Conservation (phyloP, 2,888 invertebrate genomes). For the Junonia oenone region DNA sequence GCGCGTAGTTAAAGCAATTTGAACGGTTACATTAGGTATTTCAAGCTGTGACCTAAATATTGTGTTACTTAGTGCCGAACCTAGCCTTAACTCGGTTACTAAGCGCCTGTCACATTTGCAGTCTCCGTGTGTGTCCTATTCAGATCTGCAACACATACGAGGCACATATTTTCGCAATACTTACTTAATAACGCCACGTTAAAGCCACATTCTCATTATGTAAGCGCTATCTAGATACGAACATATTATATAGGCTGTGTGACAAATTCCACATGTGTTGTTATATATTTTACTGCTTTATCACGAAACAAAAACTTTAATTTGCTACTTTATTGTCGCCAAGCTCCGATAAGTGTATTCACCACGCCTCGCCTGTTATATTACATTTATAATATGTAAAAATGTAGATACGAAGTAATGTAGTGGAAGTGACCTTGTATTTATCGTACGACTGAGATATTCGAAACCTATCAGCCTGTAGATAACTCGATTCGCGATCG, state of each 20-base stretch:
- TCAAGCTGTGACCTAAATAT: slow-evolving; percentile 43
- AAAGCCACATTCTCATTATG: slow-evolving; percentile 1
- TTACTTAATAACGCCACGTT: neutral
- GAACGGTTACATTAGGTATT: slow-evolving; percentile 40
- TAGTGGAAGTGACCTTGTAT: slow-evolving; percentile 56
- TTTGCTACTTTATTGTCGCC: slow-evolving; percentile 18
- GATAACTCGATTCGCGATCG: slow-evolving; percentile 38
- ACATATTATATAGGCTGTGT: slow-evolving; percentile 1
- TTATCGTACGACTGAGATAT: slow-evolving; percentile 53
- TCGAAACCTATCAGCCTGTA: slow-evolving; percentile 41
- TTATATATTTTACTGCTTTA: slow-evolving; percentile 9
- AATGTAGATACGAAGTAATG: slow-evolving; percentile 32
- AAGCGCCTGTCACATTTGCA: slow-evolving; percentile 22
- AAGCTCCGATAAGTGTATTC: slow-evolving; percentile 26
- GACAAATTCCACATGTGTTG: slow-evolving; percentile 2
- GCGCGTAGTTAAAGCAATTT: slow-evolving; percentile 46
- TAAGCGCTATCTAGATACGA: neutral
- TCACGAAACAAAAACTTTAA: slow-evolving; percentile 2
- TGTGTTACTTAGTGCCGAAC: slow-evolving; percentile 30
- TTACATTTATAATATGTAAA: slow-evolving; percentile 20
- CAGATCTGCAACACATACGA: slow-evolving; percentile 26
- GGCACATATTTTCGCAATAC: slow-evolving; percentile 36
- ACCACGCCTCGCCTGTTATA: slow-evolving; percentile 24
- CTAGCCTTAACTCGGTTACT: slow-evolving; percentile 28
- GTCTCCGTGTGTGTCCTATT: slow-evolving; percentile 22